Conservation (phyloP, 64 coral and sea anemone genomes). For the Porites lutea region DNA sequence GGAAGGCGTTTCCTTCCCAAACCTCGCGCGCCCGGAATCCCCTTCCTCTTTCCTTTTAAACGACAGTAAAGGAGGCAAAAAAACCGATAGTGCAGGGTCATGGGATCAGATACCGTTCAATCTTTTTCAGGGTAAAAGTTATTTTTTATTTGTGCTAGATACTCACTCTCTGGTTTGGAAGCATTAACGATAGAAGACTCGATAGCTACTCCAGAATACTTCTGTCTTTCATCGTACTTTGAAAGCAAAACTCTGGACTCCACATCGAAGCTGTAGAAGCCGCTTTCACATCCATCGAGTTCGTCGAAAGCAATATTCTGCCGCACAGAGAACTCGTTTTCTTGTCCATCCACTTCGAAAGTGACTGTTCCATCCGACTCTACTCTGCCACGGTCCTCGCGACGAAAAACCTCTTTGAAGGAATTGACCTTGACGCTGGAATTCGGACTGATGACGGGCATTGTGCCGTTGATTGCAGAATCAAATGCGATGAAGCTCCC, state of each 20-base stretch:
- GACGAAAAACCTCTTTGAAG: conserved; percentile 59
- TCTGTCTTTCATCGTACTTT: conserved; percentile 2
- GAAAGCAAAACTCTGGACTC: conserved; percentile 8
- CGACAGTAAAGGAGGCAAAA: too few relatives aligned
- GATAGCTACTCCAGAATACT: conserved; percentile 4
- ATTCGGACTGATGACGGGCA: conserved; percentile 52
- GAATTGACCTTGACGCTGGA: conserved; percentile 43
- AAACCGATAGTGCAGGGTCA: too few relatives aligned
- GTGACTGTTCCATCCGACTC: conserved; percentile 70
- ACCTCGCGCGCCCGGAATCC: too few relatives aligned
- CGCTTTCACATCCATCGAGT: conserved; percentile 32
- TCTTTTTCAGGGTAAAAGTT: too few relatives aligned
- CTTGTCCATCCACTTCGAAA: conserved; percentile 69
- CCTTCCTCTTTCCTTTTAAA: too few relatives aligned
- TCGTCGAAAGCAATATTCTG: conserved; percentile 76
- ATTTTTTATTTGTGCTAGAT: too few relatives aligned
- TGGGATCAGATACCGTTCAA: too few relatives aligned
- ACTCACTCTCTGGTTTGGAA: conserved; percentile 4
- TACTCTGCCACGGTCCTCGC: conserved; percentile 41
- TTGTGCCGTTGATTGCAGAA: conserved; percentile 55
- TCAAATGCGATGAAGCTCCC: conserved; percentile 21
- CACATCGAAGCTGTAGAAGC: conserved; percentile 38
- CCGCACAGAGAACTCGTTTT: conserved; percentile 57
- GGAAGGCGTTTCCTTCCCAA: too few relatives aligned
- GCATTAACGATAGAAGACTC: conserved; percentile 21